Percentiles rank a stretch among this genome's conserved stretches.
Evolutionary conservation across 2,888 invertebrate species (phyloP).

Genomic region (Drosophila monieri): DNA sequence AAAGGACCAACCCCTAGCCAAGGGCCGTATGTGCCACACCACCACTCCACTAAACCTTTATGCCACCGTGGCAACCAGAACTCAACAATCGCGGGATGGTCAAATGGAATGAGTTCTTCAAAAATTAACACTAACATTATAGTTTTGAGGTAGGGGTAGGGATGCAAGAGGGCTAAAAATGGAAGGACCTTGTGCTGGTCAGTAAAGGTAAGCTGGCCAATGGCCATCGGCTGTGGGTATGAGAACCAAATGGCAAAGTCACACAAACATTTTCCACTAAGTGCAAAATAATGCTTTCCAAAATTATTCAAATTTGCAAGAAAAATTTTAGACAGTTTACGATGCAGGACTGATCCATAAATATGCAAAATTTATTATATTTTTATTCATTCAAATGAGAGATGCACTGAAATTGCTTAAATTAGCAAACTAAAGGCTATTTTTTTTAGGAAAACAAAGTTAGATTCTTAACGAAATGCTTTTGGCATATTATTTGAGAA

Average conservation of each 20-base stretch:
- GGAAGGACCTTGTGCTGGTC: slow-evolving; percentile 59
- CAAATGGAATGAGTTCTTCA: slow-evolving; percentile 46
- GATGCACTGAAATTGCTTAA: background rate
- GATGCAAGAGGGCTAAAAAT: background rate
- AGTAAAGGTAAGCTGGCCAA: slow-evolving; percentile 54
- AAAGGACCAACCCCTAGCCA: slow-evolving; percentile 53
- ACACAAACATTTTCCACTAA: slow-evolving; percentile 14
- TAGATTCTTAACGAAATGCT: background rate
- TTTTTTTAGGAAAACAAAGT: background rate
- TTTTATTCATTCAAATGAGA: background rate
- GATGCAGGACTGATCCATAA: background rate
- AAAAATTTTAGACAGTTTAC: background rate
- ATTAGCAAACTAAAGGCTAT: background rate
- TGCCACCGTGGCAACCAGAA: slow-evolving; percentile 16
- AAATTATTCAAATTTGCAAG: slow-evolving; percentile 17
- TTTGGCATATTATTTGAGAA: too few relatives aligned
- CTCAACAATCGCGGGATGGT: slow-evolving; percentile 49
- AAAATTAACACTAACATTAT: slow-evolving; percentile 35
- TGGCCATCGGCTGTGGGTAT: slow-evolving; percentile 23
- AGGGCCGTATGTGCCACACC: slow-evolving; percentile 14
- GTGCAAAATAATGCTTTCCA: slow-evolving; percentile 31
- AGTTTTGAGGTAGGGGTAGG: slow-evolving; percentile 6
- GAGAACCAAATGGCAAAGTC: slow-evolving; percentile 53
- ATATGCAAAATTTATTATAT: too few relatives aligned
- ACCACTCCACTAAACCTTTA: slow-evolving; percentile 29